Evolutionary conservation across 2,797 vertebrate genomes (phyloP).

Genomic region (Gymnoscopelus braueri): DNA sequence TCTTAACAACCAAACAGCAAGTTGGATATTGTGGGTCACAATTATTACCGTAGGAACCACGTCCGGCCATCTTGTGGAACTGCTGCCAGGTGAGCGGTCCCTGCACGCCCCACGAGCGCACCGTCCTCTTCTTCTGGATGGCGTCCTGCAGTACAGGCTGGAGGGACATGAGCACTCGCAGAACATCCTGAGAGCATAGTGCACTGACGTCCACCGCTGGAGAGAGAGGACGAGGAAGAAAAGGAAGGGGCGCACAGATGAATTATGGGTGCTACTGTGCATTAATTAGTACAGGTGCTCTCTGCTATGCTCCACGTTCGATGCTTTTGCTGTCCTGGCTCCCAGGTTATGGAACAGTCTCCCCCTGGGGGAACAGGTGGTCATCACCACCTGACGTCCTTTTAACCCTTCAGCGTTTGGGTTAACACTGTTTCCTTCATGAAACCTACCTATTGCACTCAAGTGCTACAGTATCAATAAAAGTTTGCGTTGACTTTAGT

Average conservation of each 20-base stretch:
- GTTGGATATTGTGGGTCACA: too few relatives aligned
- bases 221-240: conserved; percentile 5
- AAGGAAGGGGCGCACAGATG: not conserved
- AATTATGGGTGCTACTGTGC: not conserved
- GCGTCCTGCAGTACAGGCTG: conserved; percentile 98
- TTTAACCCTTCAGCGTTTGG: too few relatives aligned
- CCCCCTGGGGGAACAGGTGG: too few relatives aligned
- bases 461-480: too few relatives aligned
- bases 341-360: too few relatives aligned
- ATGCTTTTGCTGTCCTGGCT: too few relatives aligned
- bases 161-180: conserved; percentile 95
- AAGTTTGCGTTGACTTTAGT: too few relatives aligned
- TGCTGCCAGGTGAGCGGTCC: conserved; percentile 99
- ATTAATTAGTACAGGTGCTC: not conserved
- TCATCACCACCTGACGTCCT: too few relatives aligned
- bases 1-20: too few relatives aligned
- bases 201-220: conserved; percentile 90
- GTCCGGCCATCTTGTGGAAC: conserved; percentile 99
- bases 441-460: too few relatives aligned
- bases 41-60: conserved; percentile 90
- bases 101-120: conserved; percentile 98
- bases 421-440: too few relatives aligned
- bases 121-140: conserved; percentile 96
- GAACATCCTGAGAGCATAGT: conserved; percentile 97
- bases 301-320: too few relatives aligned